A percentile compares a stretch with the other conserved stretches of the same genome.
These are phyloP conservation scores for Electrophaes corylata DNA, from an alignment of 2,888 invertebrate species.

Conservation along the genomic window DNA sequence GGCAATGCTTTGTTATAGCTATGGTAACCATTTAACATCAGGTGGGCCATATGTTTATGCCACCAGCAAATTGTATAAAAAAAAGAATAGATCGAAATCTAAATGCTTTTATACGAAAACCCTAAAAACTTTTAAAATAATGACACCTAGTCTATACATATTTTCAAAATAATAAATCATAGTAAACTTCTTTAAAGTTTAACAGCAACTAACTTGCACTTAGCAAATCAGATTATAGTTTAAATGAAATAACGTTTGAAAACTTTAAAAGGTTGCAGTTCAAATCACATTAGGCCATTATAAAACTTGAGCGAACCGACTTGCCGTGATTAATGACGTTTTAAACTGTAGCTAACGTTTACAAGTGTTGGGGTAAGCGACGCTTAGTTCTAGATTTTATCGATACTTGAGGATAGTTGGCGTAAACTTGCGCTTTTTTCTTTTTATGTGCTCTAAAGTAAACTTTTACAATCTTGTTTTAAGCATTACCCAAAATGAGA, in stretches of 20 bases:
- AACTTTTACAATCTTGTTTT: neutral
- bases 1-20: too few relatives aligned
- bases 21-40: too few relatives aligned
- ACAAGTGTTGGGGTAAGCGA: slow-evolving; percentile 31
- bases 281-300: slow-evolving; percentile 70
- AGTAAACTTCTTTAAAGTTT: slow-evolving; percentile 1
- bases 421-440: neutral
- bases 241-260: slow-evolving; percentile 53
- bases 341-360: slow-evolving; percentile 74
- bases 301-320: slow-evolving; percentile 47
- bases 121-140: neutral
- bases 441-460: neutral
- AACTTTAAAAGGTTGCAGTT: slow-evolving; percentile 70
- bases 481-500: too few relatives aligned
- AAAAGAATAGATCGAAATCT: too few relatives aligned
- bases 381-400: slow-evolving; percentile 25
- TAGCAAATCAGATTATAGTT: slow-evolving; percentile 59
- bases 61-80: too few relatives aligned
- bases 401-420: slow-evolving; percentile 13
- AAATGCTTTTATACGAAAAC: too few relatives aligned
- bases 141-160: neutral
- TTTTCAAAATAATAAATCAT: slow-evolving; percentile 3
- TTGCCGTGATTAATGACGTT: slow-evolving; percentile 70
- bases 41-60: too few relatives aligned
- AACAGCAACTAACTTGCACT: slow-evolving; percentile 42